Base-by-base conservation (phyloP, 2,888 invertebrate species). In the Tipula unca region DNA sequence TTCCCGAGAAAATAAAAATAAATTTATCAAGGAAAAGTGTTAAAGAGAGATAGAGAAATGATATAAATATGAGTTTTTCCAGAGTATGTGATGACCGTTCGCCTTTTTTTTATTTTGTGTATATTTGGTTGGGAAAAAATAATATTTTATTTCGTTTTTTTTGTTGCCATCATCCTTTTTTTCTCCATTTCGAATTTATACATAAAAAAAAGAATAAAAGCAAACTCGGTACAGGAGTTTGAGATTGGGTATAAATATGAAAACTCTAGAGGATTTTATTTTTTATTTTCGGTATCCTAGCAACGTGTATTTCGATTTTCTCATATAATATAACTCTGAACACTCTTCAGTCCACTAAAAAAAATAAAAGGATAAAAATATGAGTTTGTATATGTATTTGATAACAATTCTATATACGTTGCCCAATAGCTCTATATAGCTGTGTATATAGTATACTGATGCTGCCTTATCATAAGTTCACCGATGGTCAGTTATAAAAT, bases 1-100 rank as follows among this genome's bases (percentile, higher is more conserved):
- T 69, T 69, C 69, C 69, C 69, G 69, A 69, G 69, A 69, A 69
- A 69, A 69, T 69, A 69, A 69, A 69, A 69, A 69, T 69, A 69
- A 69, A 69, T 69, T 69, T 69, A 69, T 69, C 69, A 69, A 69
- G 69, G 69, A 69, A 69, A 69, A 69, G 69, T 69, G 69, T 69
- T 69, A 69, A 69, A 69, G 13, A 69, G 69, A 69, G 69, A 69
- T 69, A 69, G 69, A 69, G 69, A 25, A 69, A 69, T 69, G 69
- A 69, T 69, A 69, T 69, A 69, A 69, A 69, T 69, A 69, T 69
- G 69, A 69, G 69, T 25, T 69, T 69, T 69, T 69, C 69, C 69
- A 69, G 69, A 69, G 69, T 69, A 69, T 69, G 69, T 69, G 69
- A 69, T 69, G 69, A 69, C 69, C 69, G 69, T 69, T 69, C 69